Evolutionary conservation across 2,113 vertebrate species (phyloP), one percentile per base, ranked within the genome.

Genomic region (Pteropus alecto): DNA sequence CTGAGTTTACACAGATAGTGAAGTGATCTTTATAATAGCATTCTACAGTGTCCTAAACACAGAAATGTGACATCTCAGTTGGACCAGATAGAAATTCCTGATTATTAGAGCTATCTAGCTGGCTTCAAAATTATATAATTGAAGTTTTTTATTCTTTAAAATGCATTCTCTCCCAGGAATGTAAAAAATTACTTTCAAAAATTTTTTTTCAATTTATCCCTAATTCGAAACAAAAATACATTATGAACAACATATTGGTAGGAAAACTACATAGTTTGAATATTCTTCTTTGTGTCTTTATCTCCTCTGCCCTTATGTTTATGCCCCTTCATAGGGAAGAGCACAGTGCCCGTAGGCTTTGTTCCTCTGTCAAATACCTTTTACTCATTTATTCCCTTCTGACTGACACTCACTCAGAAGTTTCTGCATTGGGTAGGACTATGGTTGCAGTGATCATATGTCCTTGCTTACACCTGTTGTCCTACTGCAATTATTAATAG

Each of bases 121-220:
- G 30, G 33, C 33, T 92, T 82, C 65, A 70, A 95, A 85, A 95
- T 38, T 0, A 93, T 41, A 87, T 81, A 95, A 63, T 0, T 1
- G 46, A 26, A 7, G 13, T 65, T 77, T 58, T 43, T 73, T 61
- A 54, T 26, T 71, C 82, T 97, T 97, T 97, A 70, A 97, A 94
- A 93, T 0, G 0, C 67, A 85, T 85, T 96, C 6, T 79, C 30
- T 79, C 81, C 28, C 11, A 76, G 21, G 65, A 73, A 84, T 78
- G 6, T 33, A 43, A 74, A 71, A 24, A 68, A 76, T 60, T 24
- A 76, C 67, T 91, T 65, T 56, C 28, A 89, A 92, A 33, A 46
- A 41, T 94, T 83, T 68, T 71, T 73, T 92, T 63, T 21, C 11
- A 65, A 43, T 82, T 87, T n/a, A 87, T 46, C 7, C 26, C 18